Base-by-base conservation (phyloP, 2,113 vertebrate species). In the Callopanchax toddi region DNA sequence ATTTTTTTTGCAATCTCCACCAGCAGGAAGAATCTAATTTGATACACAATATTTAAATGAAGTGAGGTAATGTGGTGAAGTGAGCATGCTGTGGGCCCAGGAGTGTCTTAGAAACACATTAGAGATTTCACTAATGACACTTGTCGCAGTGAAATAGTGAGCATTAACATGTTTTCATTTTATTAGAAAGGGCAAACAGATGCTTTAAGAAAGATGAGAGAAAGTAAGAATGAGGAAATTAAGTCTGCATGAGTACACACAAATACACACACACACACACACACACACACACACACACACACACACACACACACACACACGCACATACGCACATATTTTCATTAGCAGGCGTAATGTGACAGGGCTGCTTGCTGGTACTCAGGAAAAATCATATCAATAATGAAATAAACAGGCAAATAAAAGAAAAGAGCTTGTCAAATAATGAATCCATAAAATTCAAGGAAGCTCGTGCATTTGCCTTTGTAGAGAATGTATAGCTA, bases 351-450 rank as follows among this genome's bases (percentile, higher is more conserved):
- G 49, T 88, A 91, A 88, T 88, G 77, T 79, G 84, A 79, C 67
- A 71, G 74, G 78, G 89, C 87, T 90, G 86, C 86, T 89, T 90
- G 91, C 82, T 82, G 83, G 84, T 89, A 78, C 80, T 86, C 49
- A 70, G 60, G 51, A 75, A 81, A n/a, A 72, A 64, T 42, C 5
- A 2, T 2, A 34, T 23, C 23, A 52, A 52, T 17, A 32, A 12
- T 18, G 32, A 36, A 37, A 54, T 37, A 20, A 18, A 20, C 2
- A 44, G 20, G 8, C 36, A 49, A 42, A 42, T 29, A 64, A 2
- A 25, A 32, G 12, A 79, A 42, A 51, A 36, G 48, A 2, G 11
- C 9, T 43, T 20, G 54, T 66, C 61, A 89, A 86, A 83, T 86
- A 32, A 32, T 32, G 29, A 32, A 8, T 32, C 29, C 29, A 32